These are phyloP conservation scores for Carabus problematicus DNA, from an alignment of 2,888 invertebrate species.

Conservation along the genomic window DNA sequence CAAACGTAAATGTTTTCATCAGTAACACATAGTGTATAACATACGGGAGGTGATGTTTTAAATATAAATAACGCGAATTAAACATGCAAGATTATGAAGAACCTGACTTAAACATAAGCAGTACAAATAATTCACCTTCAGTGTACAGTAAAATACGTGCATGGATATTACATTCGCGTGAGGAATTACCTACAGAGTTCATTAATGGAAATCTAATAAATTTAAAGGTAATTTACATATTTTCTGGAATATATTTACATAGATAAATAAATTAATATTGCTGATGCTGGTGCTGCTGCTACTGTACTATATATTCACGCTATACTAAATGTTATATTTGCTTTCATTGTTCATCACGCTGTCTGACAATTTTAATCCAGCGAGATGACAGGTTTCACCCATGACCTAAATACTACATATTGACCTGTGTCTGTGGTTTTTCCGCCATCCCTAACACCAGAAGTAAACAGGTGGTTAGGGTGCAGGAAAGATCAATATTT, in stretches of 20 bases:
- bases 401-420: slow-evolving; percentile 33
- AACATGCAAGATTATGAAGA: slow-evolving; percentile 50
- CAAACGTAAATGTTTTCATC: neutral
- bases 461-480: slow-evolving; percentile 35
- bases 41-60: slow-evolving; percentile 15
- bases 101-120: slow-evolving; percentile 45
- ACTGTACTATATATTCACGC: no score
- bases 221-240: slow-evolving; percentile 48
- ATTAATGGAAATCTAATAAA: slow-evolving; percentile 51
- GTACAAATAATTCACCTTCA: slow-evolving; percentile 48
- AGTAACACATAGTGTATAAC: no score
- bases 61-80: neutral
- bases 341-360: no score
- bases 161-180: slow-evolving; percentile 51
- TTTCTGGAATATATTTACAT: neutral
- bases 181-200: slow-evolving; percentile 48
- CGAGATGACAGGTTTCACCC: slow-evolving; percentile 7
- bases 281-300: neutral
- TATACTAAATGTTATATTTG: no score
- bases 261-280: neutral
- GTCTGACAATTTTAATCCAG: neutral
- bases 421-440: slow-evolving; percentile 28
- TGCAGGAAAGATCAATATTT: no score
- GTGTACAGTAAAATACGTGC: slow-evolving; percentile 53
- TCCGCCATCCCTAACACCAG: slow-evolving; percentile 1